These are phyloP conservation scores for Bilobella aurantiaca DNA, from an alignment of 1,140 invertebrate species.

Conservation along the genomic window DNA sequence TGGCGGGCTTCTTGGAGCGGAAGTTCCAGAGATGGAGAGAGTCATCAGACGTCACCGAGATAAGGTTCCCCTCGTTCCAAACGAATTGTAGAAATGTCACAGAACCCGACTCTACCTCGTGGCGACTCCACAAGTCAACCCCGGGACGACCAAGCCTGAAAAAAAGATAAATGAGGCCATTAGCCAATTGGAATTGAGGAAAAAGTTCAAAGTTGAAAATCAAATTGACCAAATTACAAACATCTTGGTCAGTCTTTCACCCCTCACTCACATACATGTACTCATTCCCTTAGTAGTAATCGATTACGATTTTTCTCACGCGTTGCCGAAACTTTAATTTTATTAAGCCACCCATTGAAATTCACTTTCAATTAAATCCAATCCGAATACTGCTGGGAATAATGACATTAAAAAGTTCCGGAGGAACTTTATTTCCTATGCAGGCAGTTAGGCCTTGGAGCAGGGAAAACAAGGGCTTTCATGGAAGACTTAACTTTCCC, in stretches of 20 bases:
- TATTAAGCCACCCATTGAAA: too few relatives aligned
- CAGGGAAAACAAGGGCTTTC: too few relatives aligned
- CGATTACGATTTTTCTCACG: too few relatives aligned
- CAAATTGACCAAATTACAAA: background rate
- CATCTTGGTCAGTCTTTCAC: background rate
- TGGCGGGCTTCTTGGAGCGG: conserved; percentile 74
- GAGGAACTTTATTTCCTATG: too few relatives aligned
- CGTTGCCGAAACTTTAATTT: background rate
- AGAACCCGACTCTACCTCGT: conserved; percentile 58
- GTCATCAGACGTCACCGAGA: conserved; percentile 90
- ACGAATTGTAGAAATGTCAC: conserved; percentile 87
- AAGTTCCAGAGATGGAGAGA: conserved; percentile 95
- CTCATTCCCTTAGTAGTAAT: background rate
- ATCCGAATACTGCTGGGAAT: too few relatives aligned
- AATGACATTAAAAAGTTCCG: too few relatives aligned
- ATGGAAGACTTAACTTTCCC: background rate
- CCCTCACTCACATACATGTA: background rate
- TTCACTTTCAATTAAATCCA: too few relatives aligned
- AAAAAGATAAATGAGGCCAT: too few relatives aligned
- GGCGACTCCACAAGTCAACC: conserved; percentile 83
- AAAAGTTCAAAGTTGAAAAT: too few relatives aligned
- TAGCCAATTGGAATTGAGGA: too few relatives aligned
- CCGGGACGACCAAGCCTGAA: conserved; percentile 81
- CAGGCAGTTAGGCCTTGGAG: too few relatives aligned
- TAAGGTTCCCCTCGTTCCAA: conserved; percentile 88